Evolutionary conservation across 2,113 vertebrate genomes (phyloP).

Genomic region (Halichoeres trimaculatus): DNA sequence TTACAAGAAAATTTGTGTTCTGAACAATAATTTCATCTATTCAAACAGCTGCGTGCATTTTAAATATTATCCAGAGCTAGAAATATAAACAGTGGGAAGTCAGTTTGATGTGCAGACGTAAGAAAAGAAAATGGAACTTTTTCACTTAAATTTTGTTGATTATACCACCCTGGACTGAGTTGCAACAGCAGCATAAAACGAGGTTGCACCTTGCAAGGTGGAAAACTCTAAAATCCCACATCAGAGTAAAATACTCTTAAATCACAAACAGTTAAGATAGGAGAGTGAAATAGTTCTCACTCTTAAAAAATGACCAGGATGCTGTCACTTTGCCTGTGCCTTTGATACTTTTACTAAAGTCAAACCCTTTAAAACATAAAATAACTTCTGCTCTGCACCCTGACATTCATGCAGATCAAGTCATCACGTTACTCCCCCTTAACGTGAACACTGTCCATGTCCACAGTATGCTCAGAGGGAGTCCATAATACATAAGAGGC

Average conservation of each 20-base stretch:
- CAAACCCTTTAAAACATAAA: constrained; percentile 26
- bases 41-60: constrained; percentile 48
- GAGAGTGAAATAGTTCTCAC: constrained; percentile 8
- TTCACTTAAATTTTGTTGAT: constrained; percentile 2
- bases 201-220: constrained; percentile 1
- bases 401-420: neutral
- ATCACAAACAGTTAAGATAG: constrained; percentile 22
- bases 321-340: neutral
- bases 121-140: neutral
- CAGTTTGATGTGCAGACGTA: constrained; percentile 1
- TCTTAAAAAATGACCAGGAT: neutral
- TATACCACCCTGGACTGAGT: constrained; percentile 17
- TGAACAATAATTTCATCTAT: constrained; percentile 31
- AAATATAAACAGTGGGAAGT: constrained; percentile 37
- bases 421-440: neutral
- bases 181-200: constrained; percentile 3
- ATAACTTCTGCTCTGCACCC: neutral
- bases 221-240: constrained; percentile 6
- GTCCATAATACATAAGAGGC: constrained; percentile 46
- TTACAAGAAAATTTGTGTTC: constrained; percentile 24
- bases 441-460: neutral
- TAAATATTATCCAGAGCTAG: constrained; percentile 31
- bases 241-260: constrained; percentile 27
- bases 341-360: constrained; percentile 6
- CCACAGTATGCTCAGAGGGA: neutral